phyloP scores from a whole-genome alignment of 2,797 vertebrate genomes.

The Takifugu rubripes region DNA sequence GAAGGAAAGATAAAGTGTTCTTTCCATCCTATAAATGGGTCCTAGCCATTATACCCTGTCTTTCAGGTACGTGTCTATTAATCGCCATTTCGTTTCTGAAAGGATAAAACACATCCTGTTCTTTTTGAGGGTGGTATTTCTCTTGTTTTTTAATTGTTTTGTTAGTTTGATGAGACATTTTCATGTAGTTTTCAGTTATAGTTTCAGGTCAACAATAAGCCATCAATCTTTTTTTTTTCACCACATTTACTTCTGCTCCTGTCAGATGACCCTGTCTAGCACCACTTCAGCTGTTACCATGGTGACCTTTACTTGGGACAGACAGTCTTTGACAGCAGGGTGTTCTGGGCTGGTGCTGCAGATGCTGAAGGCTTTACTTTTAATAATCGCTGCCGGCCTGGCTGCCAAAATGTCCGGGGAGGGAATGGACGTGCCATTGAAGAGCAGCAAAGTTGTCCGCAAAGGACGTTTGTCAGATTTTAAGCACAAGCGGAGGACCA shows the following conservation, averaged over 20 bases:
- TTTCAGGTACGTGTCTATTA: constrained; percentile 19
- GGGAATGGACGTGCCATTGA: constrained; percentile 5
- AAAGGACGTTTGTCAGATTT: constrained; percentile 8
- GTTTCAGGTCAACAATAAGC: constrained; percentile 10
- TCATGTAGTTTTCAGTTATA: constrained; percentile 13
- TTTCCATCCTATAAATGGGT: constrained; percentile 36
- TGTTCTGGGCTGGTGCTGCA: constrained; percentile 21
- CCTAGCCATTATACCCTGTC: constrained; percentile 24
- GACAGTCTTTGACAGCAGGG: constrained; percentile 37
- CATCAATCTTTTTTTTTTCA: constrained; percentile 11
- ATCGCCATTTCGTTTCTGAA: constrained; percentile 15
- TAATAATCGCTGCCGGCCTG: constrained; percentile 38
- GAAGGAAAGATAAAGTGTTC: constrained; percentile 63
- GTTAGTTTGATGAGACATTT: constrained; percentile 6
- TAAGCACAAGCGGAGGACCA: neutral
- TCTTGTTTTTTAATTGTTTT: neutral
- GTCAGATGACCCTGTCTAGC: constrained; percentile 19
- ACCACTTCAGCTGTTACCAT: constrained; percentile 44
- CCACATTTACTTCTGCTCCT: neutral
- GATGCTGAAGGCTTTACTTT: constrained; percentile 53
- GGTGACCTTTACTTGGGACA: constrained; percentile 46
- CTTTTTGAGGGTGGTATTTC: neutral
- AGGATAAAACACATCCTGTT: constrained; percentile 13
- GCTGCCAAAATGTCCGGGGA: constrained; percentile 28
- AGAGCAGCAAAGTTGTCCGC: constrained; percentile 27